These are phyloP conservation scores for Amazona vittata DNA, from an alignment of 2,113 vertebrate genomes.

Conservation along the genomic window DNA sequence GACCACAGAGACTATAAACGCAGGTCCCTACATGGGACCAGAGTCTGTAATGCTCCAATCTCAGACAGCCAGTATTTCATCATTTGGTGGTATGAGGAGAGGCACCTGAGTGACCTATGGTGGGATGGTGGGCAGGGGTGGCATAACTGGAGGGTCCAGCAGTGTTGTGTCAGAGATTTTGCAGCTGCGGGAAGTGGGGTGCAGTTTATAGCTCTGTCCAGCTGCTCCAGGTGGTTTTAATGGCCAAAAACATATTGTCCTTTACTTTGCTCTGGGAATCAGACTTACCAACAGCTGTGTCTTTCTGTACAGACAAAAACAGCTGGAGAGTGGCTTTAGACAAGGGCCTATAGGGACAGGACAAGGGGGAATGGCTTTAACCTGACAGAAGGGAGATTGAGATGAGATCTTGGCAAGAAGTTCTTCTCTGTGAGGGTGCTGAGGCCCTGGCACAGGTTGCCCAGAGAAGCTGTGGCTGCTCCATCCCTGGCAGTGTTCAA, in stretches of 20 bases:
- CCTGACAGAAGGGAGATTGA: not conserved
- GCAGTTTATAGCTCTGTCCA: not conserved
- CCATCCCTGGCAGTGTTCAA: no score
- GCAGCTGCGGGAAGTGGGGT: not conserved
- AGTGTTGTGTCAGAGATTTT: not conserved
- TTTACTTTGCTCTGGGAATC: not conserved
- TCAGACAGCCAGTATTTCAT: not conserved
- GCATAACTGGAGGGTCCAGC: not conserved
- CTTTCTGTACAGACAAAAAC: not conserved
- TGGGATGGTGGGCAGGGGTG: not conserved
- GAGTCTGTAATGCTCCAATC: not conserved
- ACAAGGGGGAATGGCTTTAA: not conserved
- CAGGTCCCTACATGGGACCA: fast-evolving
- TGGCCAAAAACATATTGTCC: not conserved
- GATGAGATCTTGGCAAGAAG: not conserved
- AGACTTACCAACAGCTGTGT: not conserved
- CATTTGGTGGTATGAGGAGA: fast-evolving
- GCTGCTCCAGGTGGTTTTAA: not conserved
- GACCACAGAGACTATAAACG: not conserved
- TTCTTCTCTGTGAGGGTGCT: not conserved
- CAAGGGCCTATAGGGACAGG: not conserved
- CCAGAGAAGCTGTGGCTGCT: no score
- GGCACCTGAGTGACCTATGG: not conserved
- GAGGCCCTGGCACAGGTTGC: not conserved
- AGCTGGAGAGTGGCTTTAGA: not conserved